Conservation (phyloP, 2,113 vertebrate species). For the Anolis carolinensis region DNA sequence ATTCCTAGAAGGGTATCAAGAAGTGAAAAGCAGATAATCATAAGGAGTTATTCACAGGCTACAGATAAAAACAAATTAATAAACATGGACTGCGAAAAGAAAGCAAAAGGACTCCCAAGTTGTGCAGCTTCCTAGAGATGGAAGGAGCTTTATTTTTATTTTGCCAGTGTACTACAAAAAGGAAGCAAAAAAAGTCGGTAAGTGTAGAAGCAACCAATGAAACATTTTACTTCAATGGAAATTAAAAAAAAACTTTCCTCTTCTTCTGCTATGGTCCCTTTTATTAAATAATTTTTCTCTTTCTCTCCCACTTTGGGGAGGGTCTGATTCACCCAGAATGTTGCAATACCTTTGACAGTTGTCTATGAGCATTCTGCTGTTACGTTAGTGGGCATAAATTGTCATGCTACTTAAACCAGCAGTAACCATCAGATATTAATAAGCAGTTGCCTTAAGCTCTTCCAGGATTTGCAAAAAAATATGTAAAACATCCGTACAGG, state of each 20-base stretch:
- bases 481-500: constrained; percentile 62
- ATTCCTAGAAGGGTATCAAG: background rate
- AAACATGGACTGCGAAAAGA: background rate
- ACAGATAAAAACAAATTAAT: background rate
- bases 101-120: background rate
- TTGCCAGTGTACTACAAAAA: background rate
- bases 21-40: background rate
- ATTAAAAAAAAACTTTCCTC: constrained; percentile 3
- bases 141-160: background rate
- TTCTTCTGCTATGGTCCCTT: background rate
- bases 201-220: no score
- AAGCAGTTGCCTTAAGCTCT: background rate
- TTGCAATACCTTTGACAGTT: background rate
- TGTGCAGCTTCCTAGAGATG: background rate
- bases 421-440: background rate
- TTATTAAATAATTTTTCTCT: background rate
- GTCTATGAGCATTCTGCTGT: no score
- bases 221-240: background rate
- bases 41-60: background rate
- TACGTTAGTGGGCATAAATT: no score
- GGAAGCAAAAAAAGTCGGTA: background rate
- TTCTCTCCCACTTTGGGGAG: no score
- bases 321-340: no score
- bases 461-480: background rate
- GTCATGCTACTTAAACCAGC: background rate